These are phyloP conservation scores for Meloidogyne hapla DNA, from an alignment of 1,140 invertebrate species.

Conservation along the genomic window DNA sequence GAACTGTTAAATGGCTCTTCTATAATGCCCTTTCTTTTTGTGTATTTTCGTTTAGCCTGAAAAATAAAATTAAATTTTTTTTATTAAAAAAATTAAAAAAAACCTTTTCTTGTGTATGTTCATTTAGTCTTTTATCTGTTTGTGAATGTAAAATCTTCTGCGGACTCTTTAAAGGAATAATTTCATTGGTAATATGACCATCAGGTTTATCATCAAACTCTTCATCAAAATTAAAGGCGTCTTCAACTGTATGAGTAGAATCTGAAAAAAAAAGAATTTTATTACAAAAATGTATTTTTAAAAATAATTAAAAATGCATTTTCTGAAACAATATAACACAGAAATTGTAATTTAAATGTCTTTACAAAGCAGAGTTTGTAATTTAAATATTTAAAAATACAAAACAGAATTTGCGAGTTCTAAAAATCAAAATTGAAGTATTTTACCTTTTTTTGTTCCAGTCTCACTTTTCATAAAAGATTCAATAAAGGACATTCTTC, in stretches of 20 bases:
- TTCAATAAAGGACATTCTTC: background rate
- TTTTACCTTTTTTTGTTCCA: background rate
- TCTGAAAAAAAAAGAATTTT: background rate
- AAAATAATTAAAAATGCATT: no score
- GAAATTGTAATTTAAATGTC: no score
- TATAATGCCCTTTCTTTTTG: background rate
- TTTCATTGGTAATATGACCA: background rate
- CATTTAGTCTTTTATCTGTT: background rate
- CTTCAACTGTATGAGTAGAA: background rate
- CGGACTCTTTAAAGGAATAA: conserved; percentile 4
- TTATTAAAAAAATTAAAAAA: background rate
- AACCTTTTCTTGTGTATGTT: background rate
- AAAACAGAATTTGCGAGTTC: background rate
- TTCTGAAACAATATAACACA: no score
- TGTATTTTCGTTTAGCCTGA: conserved; percentile 22
- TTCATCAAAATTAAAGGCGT: conserved; percentile 25
- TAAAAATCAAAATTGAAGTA: no score
- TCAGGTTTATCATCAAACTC: conserved; percentile 18
- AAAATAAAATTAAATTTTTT: background rate
- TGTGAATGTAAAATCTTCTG: background rate
- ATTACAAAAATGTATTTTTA: no score
- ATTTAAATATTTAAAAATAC: background rate
- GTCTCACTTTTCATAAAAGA: background rate
- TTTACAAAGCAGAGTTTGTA: background rate
- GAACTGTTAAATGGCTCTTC: background rate